Base-by-base conservation (phyloP, 2,113 vertebrate genomes). In the Pungitius pungitius region DNA sequence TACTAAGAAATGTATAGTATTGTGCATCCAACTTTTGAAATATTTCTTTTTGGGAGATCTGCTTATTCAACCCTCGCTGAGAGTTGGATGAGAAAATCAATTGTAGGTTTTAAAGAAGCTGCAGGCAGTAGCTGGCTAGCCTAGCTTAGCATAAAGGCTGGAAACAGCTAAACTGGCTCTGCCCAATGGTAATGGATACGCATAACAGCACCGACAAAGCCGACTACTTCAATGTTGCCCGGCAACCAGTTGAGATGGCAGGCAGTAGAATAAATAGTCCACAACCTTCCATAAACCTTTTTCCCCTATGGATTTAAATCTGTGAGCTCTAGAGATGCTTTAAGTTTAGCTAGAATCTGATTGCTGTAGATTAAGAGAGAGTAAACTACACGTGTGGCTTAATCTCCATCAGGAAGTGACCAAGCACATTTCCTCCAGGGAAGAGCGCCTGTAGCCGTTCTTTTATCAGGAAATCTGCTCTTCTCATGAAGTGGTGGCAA, bases 131-230 rank as follows among this genome's bases (percentile, higher is more conserved):
- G 27, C 18, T 12, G 6, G 12, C 33, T 43, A 30, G 47, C 33
- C 5, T 66, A 66, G 66, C 17, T n/a, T 69, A 57, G 52, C 52
- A n/a, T 8, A 14, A 52, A 24, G 51, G 3, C 51, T 52, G n/a
- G 11, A 45, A 68, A 43, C 24, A 14, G 13, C 10, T 2, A 47
- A 3, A 2, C 43, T 20, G 17, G 17, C 43, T 45, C 43, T 45
- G 17, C 15, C 18, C 43, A 18, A 22, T 8, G 47, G 47, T 40
- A 49, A 3, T 49, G 20, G 1, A n/a, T n/a, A 8, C 10, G 20
- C 20, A 49, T 49, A n/a, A 20, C 47, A 22, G 40, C 27, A 22
- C 18, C 37, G 35, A 1, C 47, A 47, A 58, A 57, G 49, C 15
- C 2, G 7, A 35, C 30, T 39, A 27, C 17, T 54, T 10, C 51